Base-by-base conservation (phyloP, 2,797 vertebrate genomes). In the Eupleurogrammus muticus region DNA sequence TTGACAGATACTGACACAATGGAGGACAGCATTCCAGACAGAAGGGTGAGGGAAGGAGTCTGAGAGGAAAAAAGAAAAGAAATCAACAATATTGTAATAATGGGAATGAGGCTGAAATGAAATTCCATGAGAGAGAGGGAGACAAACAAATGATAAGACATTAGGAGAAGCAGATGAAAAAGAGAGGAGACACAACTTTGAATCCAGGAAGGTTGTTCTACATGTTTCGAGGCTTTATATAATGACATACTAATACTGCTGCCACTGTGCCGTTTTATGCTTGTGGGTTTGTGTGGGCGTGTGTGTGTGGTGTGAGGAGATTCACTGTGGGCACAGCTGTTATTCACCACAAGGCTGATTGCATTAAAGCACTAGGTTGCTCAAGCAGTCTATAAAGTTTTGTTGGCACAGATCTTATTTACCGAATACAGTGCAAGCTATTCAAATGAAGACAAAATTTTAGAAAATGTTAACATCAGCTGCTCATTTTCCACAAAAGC, bases 1-100 rank as follows among this genome's bases (percentile, higher is more conserved):
- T 63, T 86, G 80, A 81, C 84, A 86, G 57, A 70, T 67, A 74
- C 70, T 57, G 80, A 86, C 77, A 88, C 85, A 79, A 76, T 52
- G n/a, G 71, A 74, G 82, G 66, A 61, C 55, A 56, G 20, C 9
- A 38, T 63, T 80, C 72, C 76, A 77, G 73, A 61, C 62, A 87
- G 57, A 53, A 36, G 60, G 28, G 35, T 20, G 21, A 58, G 42
- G 51, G 47, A 40, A 67, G 11, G 42, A 48, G 66, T 13, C 47
- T 69, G 44, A 38, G 60, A 52, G 28, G 28, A 28, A 28, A 28
- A 28, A 28, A 28, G 6, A 58, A 67, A 66, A 70, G 28, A 84
- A 77, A 62, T 63, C 56, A 74, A 36, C 9, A 54, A 46, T 73
- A 82, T 61, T 70, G 54, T 59, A 69, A 66, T 70, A 73, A 58